Evolutionary conservation across 2,797 vertebrate species (phyloP).

Genomic region (Neosilurus hyrtlii): DNA sequence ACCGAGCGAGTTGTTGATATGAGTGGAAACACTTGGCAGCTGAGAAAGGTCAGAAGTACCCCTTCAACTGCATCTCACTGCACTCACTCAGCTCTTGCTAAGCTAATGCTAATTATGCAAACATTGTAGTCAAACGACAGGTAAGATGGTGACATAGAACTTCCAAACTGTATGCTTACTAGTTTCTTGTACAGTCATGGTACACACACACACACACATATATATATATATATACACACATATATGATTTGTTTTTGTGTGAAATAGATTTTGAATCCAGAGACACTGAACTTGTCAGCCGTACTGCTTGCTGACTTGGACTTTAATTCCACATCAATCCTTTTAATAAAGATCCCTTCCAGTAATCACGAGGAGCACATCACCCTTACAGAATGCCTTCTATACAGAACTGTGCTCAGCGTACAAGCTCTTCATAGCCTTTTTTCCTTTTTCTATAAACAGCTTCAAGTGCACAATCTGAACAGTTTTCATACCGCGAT

Average conservation of each 20-base stretch:
- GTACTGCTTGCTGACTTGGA: neutral
- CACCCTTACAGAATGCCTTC: neutral
- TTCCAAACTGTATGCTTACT: too few species aligned
- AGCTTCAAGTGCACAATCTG: slow-evolving; percentile 47
- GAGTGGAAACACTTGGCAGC: too few species aligned
- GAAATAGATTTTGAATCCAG: neutral
- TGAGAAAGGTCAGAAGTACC: too few species aligned
- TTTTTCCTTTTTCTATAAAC: slow-evolving; percentile 26
- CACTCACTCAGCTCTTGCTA: too few species aligned
- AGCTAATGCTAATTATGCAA: too few species aligned
- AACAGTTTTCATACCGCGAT: slow-evolving; percentile 39
- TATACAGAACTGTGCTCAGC: neutral
- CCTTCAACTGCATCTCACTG: too few species aligned
- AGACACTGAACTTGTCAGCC: neutral
- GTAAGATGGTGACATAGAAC: too few species aligned
- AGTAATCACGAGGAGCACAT: neutral
- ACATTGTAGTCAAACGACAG: too few species aligned
- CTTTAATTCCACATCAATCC: neutral
- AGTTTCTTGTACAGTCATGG: too few species aligned
- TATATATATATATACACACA: too few species aligned
- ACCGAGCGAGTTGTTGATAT: too few species aligned
- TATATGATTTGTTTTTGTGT: neutral
- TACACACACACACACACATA: too few species aligned
- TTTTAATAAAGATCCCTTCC: slow-evolving; percentile 1
- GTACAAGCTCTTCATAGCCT: neutral